Evolutionary conservation across 2,113 vertebrate species (phyloP).

Genomic region (Platysternon megacephalum): DNA sequence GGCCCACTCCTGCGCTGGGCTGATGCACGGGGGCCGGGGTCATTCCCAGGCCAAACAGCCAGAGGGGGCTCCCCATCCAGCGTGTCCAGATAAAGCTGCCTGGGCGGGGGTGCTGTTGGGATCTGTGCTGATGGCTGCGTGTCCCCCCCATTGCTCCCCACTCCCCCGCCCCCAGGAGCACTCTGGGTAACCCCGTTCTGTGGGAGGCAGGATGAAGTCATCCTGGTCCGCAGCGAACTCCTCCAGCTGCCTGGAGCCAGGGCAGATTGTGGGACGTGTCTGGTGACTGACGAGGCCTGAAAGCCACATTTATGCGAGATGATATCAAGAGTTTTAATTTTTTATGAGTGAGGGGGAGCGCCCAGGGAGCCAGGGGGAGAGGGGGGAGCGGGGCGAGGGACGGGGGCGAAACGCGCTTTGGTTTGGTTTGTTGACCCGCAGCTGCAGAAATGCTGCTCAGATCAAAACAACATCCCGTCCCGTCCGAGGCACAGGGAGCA

Average conservation of each 20-base stretch:
- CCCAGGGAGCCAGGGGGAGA: not conserved
- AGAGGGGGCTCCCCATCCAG: too few species aligned
- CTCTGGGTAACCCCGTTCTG: slow-evolving; percentile 21
- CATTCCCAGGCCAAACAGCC: not conserved
- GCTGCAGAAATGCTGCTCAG: slow-evolving; percentile 38
- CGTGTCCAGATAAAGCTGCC: not conserved
- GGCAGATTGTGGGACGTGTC: slow-evolving; percentile 71
- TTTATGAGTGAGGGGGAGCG: not conserved
- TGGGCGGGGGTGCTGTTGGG: not conserved
- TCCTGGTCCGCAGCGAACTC: slow-evolving; percentile 60
- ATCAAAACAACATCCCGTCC: not conserved
- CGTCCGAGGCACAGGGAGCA: rapidly evolving
- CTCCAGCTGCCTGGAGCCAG: slow-evolving; percentile 67
- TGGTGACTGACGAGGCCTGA: slow-evolving; percentile 71
- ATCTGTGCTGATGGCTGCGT: rapidly evolving
- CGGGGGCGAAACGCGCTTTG: not conserved
- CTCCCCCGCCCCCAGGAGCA: not conserved
- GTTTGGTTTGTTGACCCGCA: slow-evolving; percentile 19
- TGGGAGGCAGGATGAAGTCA: slow-evolving; percentile 57
- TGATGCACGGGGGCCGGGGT: not conserved
- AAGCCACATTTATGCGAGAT: slow-evolving; percentile 57
- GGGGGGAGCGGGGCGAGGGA: not conserved
- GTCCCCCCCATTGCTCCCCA: rapidly evolving
- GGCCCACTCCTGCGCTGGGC: not conserved
- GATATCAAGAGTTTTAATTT: slow-evolving; percentile 51